Evolutionary conservation across 2,797 vertebrate genomes (phyloP).

Genomic region (Stomatorhinus walkeri): DNA sequence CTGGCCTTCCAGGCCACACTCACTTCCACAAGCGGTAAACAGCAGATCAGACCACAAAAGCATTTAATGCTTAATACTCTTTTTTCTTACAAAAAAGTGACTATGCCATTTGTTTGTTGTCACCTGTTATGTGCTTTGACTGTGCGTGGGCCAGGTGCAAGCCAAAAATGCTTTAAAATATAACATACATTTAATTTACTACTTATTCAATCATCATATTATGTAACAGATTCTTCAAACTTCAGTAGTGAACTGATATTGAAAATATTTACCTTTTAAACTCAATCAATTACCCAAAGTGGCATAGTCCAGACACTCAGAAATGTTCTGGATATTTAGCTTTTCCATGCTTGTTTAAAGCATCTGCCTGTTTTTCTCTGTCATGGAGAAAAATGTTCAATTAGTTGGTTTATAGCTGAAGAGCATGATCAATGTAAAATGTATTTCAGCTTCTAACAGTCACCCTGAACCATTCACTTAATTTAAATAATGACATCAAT

Average conservation of each 20-base stretch:
- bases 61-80: neutral
- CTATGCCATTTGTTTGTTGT: neutral
- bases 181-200: neutral
- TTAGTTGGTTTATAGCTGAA: neutral
- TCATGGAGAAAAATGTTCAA: neutral
- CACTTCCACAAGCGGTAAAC: conserved; percentile 21
- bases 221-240: neutral
- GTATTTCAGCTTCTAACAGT: neutral
- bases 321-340: conserved; percentile 5
- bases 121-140: neutral
- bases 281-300: neutral
- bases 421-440: neutral
- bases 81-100: neutral
- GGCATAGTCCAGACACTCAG: neutral
- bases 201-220: neutral
- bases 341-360: conserved; percentile 11
- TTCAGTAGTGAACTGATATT: neutral
- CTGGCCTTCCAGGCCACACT: conserved; percentile 21
- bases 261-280: neutral
- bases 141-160: neutral
- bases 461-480: conserved; percentile 3
- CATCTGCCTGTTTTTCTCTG: neutral
- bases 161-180: neutral
- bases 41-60: neutral
- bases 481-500: conserved; percentile 4